Evolutionary conservation across 2,888 invertebrate species (phyloP).

Genomic region (Archips crataeganus): DNA sequence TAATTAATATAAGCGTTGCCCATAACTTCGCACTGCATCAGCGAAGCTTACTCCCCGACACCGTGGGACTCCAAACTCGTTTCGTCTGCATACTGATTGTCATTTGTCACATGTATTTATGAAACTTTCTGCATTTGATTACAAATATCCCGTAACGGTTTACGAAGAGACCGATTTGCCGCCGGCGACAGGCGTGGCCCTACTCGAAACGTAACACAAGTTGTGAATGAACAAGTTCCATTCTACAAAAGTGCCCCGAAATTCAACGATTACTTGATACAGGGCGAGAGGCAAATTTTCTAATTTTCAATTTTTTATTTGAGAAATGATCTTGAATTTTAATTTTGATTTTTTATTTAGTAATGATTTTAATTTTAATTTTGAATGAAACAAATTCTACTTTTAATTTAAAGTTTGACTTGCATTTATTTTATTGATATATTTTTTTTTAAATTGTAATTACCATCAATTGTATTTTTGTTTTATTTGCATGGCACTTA

Average conservation of each 20-base stretch:
- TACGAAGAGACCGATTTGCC: constrained; percentile 16
- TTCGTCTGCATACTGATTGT: constrained; percentile 20
- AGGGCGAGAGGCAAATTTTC: too few relatives aligned
- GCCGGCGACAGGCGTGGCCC: background rate
- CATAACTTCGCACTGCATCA: background rate
- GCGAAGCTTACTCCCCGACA: background rate
- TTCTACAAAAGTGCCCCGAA: background rate
- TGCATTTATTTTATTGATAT: too few relatives aligned
- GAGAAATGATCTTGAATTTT: too few relatives aligned
- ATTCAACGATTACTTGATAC: too few relatives aligned
- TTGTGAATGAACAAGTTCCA: constrained; percentile 4
- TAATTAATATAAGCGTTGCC: background rate
- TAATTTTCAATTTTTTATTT: too few relatives aligned
- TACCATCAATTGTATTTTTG: too few relatives aligned
- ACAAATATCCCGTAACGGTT: constrained; percentile 33
- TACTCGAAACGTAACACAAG: constrained; percentile 7
- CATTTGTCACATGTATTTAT: constrained; percentile 32
- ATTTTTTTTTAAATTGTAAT: too few relatives aligned
- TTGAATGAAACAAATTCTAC: too few relatives aligned
- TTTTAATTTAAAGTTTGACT: too few relatives aligned
- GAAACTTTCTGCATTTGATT: constrained; percentile 19
- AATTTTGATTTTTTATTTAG: too few relatives aligned
- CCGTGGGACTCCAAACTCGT: constrained; percentile 14
- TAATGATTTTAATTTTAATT: too few relatives aligned
- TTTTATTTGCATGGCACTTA: too few relatives aligned